Percentiles rank a stretch among this genome's conserved stretches.
These are phyloP conservation scores for Manacus vitellinus DNA, from an alignment of 2,113 vertebrate genomes.

Conservation along the genomic window DNA sequence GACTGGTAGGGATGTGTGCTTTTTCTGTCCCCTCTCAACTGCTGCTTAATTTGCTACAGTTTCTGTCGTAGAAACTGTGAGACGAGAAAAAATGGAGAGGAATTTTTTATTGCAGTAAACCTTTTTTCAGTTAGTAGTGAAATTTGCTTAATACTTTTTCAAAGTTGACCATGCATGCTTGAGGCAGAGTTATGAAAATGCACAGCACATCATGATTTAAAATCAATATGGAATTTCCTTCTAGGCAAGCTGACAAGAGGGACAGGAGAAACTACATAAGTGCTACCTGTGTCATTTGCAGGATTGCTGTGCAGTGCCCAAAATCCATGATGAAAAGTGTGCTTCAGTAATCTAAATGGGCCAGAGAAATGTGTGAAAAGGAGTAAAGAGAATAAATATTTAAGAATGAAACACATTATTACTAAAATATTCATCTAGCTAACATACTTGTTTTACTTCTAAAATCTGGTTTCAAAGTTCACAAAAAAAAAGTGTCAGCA, in stretches of 20 bases:
- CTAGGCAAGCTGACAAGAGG: neutral
- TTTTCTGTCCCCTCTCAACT: neutral
- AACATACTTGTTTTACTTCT: neutral
- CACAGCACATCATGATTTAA: neutral
- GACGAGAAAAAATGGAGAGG: neutral
- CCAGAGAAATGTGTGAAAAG: neutral
- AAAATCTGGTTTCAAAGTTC: neutral
- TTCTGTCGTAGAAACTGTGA: neutral
- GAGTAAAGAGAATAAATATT: constrained; percentile 10
- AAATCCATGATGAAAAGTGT: neutral
- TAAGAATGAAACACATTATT: neutral
- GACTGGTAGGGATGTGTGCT: neutral
- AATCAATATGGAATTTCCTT: neutral
- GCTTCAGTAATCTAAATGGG: neutral
- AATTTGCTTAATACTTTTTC: neutral
- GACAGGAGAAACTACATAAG: neutral
- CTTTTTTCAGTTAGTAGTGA: neutral
- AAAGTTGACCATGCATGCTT: neutral
- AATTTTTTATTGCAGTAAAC: neutral
- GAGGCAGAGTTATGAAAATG: neutral
- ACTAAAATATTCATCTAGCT: neutral
- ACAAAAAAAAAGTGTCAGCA: neutral
- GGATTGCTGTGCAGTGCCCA: neutral
- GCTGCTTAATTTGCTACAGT: neutral
- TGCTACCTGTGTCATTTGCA: neutral